Conservation (phyloP, 2,113 vertebrate species). For the Aleadryas rufinucha region DNA sequence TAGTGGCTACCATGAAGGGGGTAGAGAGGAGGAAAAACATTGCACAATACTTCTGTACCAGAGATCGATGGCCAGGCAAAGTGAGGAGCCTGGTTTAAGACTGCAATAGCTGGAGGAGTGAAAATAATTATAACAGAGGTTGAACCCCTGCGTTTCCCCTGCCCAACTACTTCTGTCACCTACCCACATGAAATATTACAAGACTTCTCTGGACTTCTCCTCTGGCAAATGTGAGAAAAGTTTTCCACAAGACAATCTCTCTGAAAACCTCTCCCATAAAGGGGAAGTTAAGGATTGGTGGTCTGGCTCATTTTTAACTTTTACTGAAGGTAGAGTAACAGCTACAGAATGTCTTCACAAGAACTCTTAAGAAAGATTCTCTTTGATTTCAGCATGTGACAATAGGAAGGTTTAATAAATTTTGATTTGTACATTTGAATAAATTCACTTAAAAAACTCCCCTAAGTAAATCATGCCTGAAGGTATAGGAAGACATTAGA, state of each 20-base stretch:
- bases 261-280: background rate
- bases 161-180: background rate
- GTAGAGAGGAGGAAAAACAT: background rate
- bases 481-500: background rate
- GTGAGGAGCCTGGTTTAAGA: background rate
- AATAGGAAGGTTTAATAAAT: background rate
- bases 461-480: background rate
- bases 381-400: background rate
- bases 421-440: background rate
- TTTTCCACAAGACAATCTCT: background rate
- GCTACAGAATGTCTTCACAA: background rate
- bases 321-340: background rate
- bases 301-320: background rate
- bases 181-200: background rate
- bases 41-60: background rate
- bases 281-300: background rate
- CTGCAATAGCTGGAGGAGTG: background rate
- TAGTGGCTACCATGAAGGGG: background rate
- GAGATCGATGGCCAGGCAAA: background rate
- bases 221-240: background rate
- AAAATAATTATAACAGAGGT: background rate
- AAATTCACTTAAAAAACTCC: background rate
- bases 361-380: background rate
- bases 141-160: background rate
- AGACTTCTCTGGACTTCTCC: background rate